A percentile compares a stretch with the other conserved stretches of the same genome.
Conservation (phyloP, 2,888 invertebrate species). For the Subacronicta megacephala region DNA sequence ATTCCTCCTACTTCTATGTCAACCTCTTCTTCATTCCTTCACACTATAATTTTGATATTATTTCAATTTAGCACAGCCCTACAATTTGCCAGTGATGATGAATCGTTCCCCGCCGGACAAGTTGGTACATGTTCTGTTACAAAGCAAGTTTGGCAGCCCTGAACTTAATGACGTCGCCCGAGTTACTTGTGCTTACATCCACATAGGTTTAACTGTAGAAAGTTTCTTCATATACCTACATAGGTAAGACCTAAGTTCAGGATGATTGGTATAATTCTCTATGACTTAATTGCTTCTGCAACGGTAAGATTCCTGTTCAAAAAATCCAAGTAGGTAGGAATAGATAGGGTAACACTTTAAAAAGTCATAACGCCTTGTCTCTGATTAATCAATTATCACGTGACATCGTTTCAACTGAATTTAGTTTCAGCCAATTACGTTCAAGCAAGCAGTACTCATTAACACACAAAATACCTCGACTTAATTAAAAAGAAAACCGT, state of each 20-base stretch:
- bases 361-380: too few species aligned
- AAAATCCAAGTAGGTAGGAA: too few species aligned
- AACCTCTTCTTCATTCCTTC: too few species aligned
- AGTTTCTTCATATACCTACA: neutral
- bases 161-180: constrained; percentile 22
- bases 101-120: constrained; percentile 44
- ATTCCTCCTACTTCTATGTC: too few species aligned
- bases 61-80: neutral
- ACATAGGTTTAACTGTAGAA: constrained; percentile 10
- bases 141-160: constrained; percentile 37
- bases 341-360: too few species aligned
- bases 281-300: too few species aligned
- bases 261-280: too few species aligned
- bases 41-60: neutral
- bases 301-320: too few species aligned
- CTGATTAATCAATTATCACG: too few species aligned
- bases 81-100: constrained; percentile 28
- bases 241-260: neutral
- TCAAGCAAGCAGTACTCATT: constrained; percentile 19
- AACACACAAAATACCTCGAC: constrained; percentile 20
- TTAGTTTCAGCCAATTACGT: too few species aligned
- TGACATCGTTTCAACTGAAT: too few species aligned
- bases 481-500: constrained; percentile 13
- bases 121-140: constrained; percentile 36
- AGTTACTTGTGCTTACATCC: constrained; percentile 35